Conservation (phyloP, 2,797 vertebrate species). For the Heterohyrax brucei region DNA sequence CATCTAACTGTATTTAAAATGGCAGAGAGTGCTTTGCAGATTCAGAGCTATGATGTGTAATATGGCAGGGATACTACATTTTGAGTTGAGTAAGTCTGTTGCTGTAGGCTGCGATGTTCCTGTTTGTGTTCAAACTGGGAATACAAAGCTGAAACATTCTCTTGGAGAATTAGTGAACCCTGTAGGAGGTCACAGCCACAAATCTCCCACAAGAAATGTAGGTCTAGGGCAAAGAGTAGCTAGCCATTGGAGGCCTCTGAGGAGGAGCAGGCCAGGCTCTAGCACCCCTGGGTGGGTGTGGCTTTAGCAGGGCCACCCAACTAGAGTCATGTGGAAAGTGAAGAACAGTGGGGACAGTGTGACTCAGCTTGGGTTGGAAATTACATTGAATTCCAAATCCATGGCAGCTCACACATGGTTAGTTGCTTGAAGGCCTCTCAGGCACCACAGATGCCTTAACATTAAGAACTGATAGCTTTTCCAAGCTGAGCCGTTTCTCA, state of each 20-base stretch:
- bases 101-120: not conserved
- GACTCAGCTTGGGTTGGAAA: not conserved
- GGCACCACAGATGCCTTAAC: not conserved
- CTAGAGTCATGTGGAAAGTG: not conserved
- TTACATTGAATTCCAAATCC: not conserved
- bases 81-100: not conserved
- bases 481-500: not conserved
- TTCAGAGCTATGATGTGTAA: not conserved
- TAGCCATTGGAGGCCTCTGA: not conserved
- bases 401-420: not conserved
- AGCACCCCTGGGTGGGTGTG: not conserved
- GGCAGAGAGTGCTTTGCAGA: not conserved
- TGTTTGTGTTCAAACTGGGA: not conserved
- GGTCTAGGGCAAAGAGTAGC: not conserved
- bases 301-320: not conserved
- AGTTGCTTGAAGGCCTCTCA: not conserved
- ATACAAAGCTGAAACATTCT: not conserved
- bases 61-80: not conserved
- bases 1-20: not conserved
- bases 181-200: not conserved
- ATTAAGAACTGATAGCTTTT: not conserved
- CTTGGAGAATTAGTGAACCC: not conserved
- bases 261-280: not conserved
- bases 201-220: not conserved
- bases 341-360: not conserved